Conservation (phyloP, 2,797 vertebrate species). For the Molossus alvarezi region DNA sequence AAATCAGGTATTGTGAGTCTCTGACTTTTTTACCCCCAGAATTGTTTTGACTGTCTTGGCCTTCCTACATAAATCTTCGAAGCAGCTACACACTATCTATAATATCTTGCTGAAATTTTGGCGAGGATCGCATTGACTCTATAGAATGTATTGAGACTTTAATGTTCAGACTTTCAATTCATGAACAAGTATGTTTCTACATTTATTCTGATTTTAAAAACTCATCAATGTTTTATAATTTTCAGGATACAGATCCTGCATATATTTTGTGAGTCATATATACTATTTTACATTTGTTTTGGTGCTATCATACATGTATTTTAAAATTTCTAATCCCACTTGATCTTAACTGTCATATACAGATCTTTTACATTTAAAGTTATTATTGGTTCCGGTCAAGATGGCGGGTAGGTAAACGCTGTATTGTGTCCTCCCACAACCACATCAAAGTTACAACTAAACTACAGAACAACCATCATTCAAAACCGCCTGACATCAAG, state of each 20-base stretch:
- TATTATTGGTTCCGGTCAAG: too few relatives aligned
- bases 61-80: background rate
- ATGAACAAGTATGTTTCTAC: background rate
- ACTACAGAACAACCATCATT: too few relatives aligned
- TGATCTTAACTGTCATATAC: too few relatives aligned
- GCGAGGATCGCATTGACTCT: background rate
- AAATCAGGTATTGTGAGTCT: background rate
- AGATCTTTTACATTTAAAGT: too few relatives aligned
- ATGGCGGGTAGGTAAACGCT: too few relatives aligned
- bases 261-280: background rate
- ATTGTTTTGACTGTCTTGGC: background rate
- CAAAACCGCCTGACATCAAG: too few relatives aligned
- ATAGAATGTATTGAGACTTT: background rate
- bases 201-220: background rate
- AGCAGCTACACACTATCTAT: background rate
- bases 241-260: background rate
- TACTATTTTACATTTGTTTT: background rate
- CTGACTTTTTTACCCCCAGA: background rate
- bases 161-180: background rate
- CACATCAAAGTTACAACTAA: too few relatives aligned
- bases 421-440: too few relatives aligned
- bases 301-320: background rate
- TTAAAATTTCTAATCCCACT: too few relatives aligned
- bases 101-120: background rate
- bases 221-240: background rate